Evolutionary conservation across 2,113 vertebrate species (phyloP), one percentile per base, ranked within the genome.

Genomic region (Eolophus roseicapilla): DNA sequence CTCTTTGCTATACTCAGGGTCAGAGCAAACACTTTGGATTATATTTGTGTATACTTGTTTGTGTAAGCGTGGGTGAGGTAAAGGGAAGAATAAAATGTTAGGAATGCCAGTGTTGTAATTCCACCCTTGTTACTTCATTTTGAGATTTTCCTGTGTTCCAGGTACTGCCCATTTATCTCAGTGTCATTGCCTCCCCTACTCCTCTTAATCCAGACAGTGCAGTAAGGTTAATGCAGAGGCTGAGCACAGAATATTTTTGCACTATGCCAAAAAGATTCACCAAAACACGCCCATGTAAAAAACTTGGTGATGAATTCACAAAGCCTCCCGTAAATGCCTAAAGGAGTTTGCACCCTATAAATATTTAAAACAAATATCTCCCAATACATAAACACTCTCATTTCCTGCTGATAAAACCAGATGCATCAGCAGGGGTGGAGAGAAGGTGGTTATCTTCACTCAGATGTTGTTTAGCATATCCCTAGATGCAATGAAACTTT

Each of bases 361-460:
- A 98, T 98, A 98, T 98, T 97, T 98, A 97, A 98, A 98, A 94
- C 89, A 97, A 97, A 97, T 95, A 95, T 91, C 95, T 97, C 78
- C 79, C 94, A 93, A 90, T 92, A 96, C 23, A 91, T 97, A 97
- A 98, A 97, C 91, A 96, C 44, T 73, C 92, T 97, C 79, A 60
- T 95, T 97, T 97, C 92, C 96, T 68, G 28, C 77, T 96, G 85
- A 97, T 97, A 97, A 98, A 96, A 89, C 59, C 82, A 97, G 96
- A 95, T 7, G 7, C 91, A 92, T 93, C 93, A 96, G 77, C 76
- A 92, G 90, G 95, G 68, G 33, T 81, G 68, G 49, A 82, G 46
- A 68, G 82, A 96, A 96, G 84, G 89, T 94, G 88, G 85, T 86
- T 96, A 59, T 96, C 95, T 96, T 96, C 76, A 65, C 89, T 98